These are phyloP conservation scores for Mus spicilegus DNA, from an alignment of 2,113 vertebrate genomes.

Conservation along the genomic window DNA sequence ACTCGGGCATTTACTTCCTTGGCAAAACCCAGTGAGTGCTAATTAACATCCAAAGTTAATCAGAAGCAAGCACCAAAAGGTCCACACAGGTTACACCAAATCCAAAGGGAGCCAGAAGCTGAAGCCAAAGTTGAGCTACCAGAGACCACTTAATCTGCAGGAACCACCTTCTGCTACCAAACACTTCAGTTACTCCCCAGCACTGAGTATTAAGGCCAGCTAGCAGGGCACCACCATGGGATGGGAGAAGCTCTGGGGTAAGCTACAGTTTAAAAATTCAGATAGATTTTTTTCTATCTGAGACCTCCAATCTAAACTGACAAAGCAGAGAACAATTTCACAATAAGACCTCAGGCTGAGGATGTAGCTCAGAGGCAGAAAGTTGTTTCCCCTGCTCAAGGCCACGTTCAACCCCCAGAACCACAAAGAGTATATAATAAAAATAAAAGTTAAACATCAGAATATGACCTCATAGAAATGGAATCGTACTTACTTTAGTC, in stretches of 20 bases:
- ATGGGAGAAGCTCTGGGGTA: not conserved
- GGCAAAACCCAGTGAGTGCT: not conserved
- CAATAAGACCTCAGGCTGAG: not conserved
- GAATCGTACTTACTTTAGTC: conserved; percentile 43
- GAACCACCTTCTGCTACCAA: not conserved
- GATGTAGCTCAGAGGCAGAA: not conserved
- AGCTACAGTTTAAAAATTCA: no score
- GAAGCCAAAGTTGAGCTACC: not conserved
- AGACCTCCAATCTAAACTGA: not conserved
- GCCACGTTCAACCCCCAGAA: not conserved
- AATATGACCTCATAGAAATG: conserved; percentile 47
- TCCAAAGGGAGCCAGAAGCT: not conserved
- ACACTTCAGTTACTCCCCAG: not conserved
- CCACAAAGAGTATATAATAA: not conserved
- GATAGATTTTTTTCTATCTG: not conserved
- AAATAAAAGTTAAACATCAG: not conserved
- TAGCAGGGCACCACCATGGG: not conserved
- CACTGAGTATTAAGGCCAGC: not conserved
- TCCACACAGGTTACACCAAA: not conserved
- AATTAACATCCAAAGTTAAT: conserved; percentile 50
- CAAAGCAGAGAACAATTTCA: conserved; percentile 39
- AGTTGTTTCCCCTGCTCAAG: not conserved
- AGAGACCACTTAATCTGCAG: not conserved
- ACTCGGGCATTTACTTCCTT: not conserved
- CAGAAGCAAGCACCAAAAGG: conserved; percentile 19